A percentile compares a stretch with the other conserved stretches of the same genome.
These are phyloP conservation scores for Drosophila lini DNA, from an alignment of 1,140 invertebrate species.

Conservation along the genomic window DNA sequence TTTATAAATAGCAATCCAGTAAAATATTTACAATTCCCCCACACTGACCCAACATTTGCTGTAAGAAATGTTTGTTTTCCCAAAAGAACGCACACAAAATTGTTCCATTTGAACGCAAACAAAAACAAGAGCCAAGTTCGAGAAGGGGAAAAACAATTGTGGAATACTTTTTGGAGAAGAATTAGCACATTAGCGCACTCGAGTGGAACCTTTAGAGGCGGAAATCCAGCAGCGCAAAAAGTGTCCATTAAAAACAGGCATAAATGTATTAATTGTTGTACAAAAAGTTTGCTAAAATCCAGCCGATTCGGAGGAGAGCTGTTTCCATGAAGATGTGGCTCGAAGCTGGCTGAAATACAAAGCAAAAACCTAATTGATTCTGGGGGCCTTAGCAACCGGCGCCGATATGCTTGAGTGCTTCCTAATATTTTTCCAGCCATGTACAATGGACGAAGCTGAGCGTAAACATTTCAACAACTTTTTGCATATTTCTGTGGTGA, in stretches of 20 bases:
- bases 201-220: constrained; percentile 63
- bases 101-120: constrained; percentile 31
- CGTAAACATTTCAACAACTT: constrained; percentile 77
- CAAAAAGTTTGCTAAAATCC: constrained; percentile 46
- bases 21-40: constrained; percentile 43
- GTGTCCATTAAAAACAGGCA: constrained; percentile 74
- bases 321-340: constrained; percentile 28
- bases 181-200: constrained; percentile 67
- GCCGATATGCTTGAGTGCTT: constrained; percentile 58
- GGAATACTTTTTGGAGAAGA: constrained; percentile 18
- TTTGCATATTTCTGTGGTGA: constrained; percentile 26
- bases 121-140: constrained; percentile 40
- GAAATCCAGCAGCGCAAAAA: constrained; percentile 65
- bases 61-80: constrained; percentile 50
- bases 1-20: constrained; percentile 66
- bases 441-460: constrained; percentile 74
- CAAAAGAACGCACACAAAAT: constrained; percentile 14
- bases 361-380: constrained; percentile 72
- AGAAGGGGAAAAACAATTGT: constrained; percentile 6
- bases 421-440: constrained; percentile 57
- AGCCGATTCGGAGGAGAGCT: constrained; percentile 4
- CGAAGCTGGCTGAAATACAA: constrained; percentile 15
- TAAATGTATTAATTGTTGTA: constrained; percentile 67
- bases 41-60: neutral
- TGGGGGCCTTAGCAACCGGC: constrained; percentile 64